A percentile compares a stretch with the other conserved stretches of the same genome.
These are phyloP conservation scores for Paragorgia papillata DNA, from an alignment of 92 coral and sea anemone genomes.

Conservation along the genomic window DNA sequence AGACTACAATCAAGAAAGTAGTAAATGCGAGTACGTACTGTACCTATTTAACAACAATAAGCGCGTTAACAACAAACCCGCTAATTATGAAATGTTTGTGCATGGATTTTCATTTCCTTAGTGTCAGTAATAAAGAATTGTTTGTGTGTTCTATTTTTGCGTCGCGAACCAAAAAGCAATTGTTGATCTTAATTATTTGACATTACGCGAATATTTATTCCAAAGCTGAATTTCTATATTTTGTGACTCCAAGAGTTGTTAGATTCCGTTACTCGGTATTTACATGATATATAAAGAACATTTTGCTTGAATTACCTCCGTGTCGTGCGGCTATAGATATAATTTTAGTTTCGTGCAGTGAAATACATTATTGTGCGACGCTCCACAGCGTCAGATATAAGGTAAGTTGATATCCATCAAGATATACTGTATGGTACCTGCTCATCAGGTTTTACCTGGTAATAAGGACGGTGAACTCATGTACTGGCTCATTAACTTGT, in stretches of 20 bases:
- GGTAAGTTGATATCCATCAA: too few species aligned
- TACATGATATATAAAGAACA: neutral
- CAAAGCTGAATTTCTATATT: neutral
- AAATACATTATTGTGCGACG: too few species aligned
- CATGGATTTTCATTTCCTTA: neutral
- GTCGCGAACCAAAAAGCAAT: neutral
- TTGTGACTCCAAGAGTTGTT: neutral
- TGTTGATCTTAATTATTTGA: too few species aligned
- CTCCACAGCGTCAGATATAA: too few species aligned
- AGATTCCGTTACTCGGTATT: neutral
- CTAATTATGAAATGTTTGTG: neutral
- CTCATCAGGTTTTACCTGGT: slow-evolving; percentile 1
- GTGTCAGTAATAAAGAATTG: neutral
- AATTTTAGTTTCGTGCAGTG: too few species aligned
- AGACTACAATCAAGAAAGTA: neutral
- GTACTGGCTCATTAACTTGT: slow-evolving; percentile 37
- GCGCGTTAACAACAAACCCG: neutral
- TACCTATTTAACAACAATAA: neutral
- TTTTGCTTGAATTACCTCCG: neutral
- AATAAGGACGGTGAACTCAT: slow-evolving; percentile 46
- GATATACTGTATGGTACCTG: too few species aligned
- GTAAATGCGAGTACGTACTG: neutral
- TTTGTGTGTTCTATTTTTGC: neutral
- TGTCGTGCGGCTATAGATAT: neutral
- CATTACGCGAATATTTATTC: too few species aligned